Conservation (phyloP, 1,140 invertebrate species). For the Drosophila asahinai region DNA sequence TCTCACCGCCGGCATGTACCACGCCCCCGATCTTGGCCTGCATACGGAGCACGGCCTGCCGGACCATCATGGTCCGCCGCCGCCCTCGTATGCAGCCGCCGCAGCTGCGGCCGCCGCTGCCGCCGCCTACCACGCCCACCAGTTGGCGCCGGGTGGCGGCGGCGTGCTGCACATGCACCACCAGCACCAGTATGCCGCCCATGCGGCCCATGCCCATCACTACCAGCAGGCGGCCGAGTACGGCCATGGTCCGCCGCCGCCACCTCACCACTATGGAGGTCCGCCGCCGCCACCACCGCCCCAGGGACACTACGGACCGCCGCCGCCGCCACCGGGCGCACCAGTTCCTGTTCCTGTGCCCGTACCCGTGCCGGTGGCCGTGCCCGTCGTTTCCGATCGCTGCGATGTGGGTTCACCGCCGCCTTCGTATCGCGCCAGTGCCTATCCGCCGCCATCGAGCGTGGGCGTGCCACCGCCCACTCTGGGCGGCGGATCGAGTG, state of each 20-base stretch:
- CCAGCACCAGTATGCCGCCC: slow-evolving; percentile 70
- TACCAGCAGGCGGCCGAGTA: slow-evolving; percentile 76
- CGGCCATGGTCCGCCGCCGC: slow-evolving; percentile 57
- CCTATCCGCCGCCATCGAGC: slow-evolving; percentile 60
- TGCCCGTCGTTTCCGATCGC: slow-evolving; percentile 58
- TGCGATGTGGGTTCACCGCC: slow-evolving; percentile 80
- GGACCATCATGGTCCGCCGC: slow-evolving; percentile 77
- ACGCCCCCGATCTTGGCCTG: slow-evolving; percentile 75
- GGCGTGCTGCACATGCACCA: slow-evolving; percentile 67
- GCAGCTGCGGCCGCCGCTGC: slow-evolving; percentile 78
- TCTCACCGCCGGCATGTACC: slow-evolving; percentile 76
- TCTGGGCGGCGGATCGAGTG: slow-evolving; percentile 71
- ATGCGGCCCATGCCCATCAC: slow-evolving; percentile 61
- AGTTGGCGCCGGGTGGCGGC: slow-evolving; percentile 63
- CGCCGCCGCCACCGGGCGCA: slow-evolving; percentile 44
- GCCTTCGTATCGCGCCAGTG: slow-evolving; percentile 74
- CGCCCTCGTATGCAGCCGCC: slow-evolving; percentile 72
- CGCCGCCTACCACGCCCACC: slow-evolving; percentile 77
- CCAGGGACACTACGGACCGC: slow-evolving; percentile 57
- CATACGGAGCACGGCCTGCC: slow-evolving; percentile 76
- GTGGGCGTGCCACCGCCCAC: slow-evolving; percentile 60
- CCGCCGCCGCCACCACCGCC: slow-evolving; percentile 54
- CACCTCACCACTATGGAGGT: slow-evolving; percentile 46
- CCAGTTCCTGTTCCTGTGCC: slow-evolving; percentile 32
- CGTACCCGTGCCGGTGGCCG: slow-evolving; percentile 15